A percentile compares a stretch with the other conserved stretches of the same genome.
Evolutionary conservation across 2,888 invertebrate genomes (phyloP).

Genomic region (Apocheima hispidaria): DNA sequence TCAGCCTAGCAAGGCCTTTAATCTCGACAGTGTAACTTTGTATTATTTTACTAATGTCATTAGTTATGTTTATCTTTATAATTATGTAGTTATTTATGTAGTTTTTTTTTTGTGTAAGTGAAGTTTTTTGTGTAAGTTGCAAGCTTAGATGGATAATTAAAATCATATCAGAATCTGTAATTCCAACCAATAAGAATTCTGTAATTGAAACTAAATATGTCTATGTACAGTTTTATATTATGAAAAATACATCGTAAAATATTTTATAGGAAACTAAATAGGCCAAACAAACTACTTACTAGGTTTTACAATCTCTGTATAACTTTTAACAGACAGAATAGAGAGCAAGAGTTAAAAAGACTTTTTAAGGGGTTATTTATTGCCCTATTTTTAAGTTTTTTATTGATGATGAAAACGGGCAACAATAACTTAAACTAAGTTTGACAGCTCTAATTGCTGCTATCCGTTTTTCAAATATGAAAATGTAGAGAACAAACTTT

Average conservation of each 20-base stretch:
- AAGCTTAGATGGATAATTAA: background rate
- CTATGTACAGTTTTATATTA: constrained; percentile 1
- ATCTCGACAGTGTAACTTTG: background rate
- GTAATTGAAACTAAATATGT: background rate
- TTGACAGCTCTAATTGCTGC: too few species aligned
- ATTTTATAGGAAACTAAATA: background rate
- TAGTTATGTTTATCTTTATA: background rate
- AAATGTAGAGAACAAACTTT: too few species aligned
- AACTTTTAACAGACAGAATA: background rate
- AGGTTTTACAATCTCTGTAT: constrained; percentile 6
- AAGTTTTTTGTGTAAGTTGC: background rate
- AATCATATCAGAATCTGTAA: background rate
- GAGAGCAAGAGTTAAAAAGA: too few species aligned
- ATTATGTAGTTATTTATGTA: constrained; percentile 1
- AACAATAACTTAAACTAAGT: too few species aligned
- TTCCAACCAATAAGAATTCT: background rate
- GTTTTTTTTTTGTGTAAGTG: background rate
- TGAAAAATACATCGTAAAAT: background rate
- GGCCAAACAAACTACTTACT: constrained; percentile 4
- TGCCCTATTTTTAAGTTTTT: too few species aligned
- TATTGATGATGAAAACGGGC: too few species aligned
- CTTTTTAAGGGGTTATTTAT: too few species aligned
- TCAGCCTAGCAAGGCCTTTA: too few species aligned
- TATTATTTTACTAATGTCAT: background rate
- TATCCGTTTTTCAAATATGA: too few species aligned